Evolutionary conservation across 2,888 invertebrate species (phyloP).

Genomic region (Drosophila merina): DNA sequence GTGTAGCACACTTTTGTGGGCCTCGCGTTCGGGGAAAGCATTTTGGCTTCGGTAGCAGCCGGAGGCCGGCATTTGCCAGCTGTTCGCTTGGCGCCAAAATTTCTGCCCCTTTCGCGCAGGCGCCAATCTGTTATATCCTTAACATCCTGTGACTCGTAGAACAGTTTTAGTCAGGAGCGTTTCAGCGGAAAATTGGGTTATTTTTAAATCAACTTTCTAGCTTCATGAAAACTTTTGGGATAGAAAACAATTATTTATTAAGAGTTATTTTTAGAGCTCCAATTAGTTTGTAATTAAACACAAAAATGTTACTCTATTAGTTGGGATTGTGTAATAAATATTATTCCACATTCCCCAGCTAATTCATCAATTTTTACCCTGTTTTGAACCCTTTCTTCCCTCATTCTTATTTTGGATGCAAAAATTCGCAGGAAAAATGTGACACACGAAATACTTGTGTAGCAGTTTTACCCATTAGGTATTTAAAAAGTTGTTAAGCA

Average conservation of each 20-base stretch:
- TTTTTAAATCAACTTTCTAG: not conserved
- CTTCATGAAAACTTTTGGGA: not conserved
- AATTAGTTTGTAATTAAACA: too few species aligned
- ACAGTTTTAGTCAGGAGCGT: constrained; percentile 53
- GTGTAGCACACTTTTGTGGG: constrained; percentile 56
- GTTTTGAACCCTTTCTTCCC: not conserved
- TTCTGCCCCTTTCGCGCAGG: constrained; percentile 46
- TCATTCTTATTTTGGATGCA: not conserved
- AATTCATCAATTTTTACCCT: not conserved
- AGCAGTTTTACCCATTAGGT: constrained; percentile 41
- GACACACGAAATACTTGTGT: constrained; percentile 42
- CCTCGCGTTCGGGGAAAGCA: constrained; percentile 47
- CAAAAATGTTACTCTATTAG: too few species aligned
- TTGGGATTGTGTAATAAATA: not conserved
- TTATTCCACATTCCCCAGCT: not conserved
- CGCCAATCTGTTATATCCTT: constrained; percentile 58
- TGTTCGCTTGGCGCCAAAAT: constrained; percentile 74
- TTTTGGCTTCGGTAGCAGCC: constrained; percentile 18
- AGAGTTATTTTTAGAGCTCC: too few species aligned
- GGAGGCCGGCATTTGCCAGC: constrained; percentile 54
- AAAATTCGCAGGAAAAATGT: constrained; percentile 45
- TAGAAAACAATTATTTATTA: not conserved
- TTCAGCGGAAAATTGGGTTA: constrained; percentile 1
- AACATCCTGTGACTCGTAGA: constrained; percentile 27
- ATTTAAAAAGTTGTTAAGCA: constrained; percentile 69